These are phyloP conservation scores for Phasia obesa DNA, from an alignment of 2,888 invertebrate species.

Conservation along the genomic window DNA sequence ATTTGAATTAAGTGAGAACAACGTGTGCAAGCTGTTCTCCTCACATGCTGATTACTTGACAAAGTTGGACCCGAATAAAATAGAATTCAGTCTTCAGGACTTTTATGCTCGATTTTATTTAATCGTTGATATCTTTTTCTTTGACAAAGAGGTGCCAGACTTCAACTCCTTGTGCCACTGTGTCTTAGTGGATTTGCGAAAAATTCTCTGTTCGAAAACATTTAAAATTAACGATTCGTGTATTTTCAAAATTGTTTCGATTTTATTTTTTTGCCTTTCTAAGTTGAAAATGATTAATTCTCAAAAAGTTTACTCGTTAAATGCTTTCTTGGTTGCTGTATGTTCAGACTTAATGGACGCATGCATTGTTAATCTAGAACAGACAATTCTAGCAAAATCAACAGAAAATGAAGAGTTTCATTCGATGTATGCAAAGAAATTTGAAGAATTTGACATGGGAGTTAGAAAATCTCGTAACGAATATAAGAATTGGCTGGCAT, in stretches of 20 bases:
- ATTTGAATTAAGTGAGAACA: slow-evolving; percentile 95
- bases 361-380: slow-evolving; percentile 83
- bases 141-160: slow-evolving; percentile 85
- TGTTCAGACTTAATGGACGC: slow-evolving; percentile 85
- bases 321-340: slow-evolving; percentile 92
- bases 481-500: slow-evolving; percentile 80
- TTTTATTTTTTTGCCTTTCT: slow-evolving; percentile 91
- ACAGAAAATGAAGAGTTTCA: slow-evolving; percentile 81
- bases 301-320: slow-evolving; percentile 90
- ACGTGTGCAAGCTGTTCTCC: slow-evolving; percentile 89
- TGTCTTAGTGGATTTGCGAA: slow-evolving; percentile 88
- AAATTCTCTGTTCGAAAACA: slow-evolving; percentile 86
- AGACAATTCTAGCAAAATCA: slow-evolving; percentile 79
- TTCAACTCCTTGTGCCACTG: slow-evolving; percentile 87
- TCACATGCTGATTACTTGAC: slow-evolving; percentile 87
- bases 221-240: slow-evolving; percentile 85
- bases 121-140: slow-evolving; percentile 83
- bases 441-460: slow-evolving; percentile 79
- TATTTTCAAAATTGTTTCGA: slow-evolving; percentile 91
- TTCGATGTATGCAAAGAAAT: slow-evolving; percentile 77
- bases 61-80: slow-evolving; percentile 82
- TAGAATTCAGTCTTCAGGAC: slow-evolving; percentile 82
- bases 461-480: slow-evolving; percentile 81
- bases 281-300: slow-evolving; percentile 89
- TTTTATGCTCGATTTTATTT: slow-evolving; percentile 84